Percentiles rank a stretch among this genome's conserved stretches.
Conservation (phyloP, 2,888 invertebrate genomes). For the Cataglyphis livida region DNA sequence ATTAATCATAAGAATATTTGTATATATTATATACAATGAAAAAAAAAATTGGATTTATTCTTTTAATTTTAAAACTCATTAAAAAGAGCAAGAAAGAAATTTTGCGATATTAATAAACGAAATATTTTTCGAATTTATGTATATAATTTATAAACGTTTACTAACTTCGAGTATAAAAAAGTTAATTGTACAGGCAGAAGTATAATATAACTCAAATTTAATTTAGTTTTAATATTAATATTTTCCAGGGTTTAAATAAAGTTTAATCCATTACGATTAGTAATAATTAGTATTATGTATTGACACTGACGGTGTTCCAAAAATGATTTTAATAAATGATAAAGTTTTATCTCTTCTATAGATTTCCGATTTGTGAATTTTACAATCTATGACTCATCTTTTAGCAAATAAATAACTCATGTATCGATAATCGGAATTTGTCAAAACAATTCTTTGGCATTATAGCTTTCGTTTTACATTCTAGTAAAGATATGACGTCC, state of each 20-base stretch:
- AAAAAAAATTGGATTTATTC: neutral
- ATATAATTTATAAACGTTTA: neutral
- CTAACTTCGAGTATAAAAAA: neutral
- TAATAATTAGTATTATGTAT: neutral
- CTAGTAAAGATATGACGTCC: neutral
- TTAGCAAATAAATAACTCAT: neutral
- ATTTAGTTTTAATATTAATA: neutral
- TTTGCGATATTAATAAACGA: neutral
- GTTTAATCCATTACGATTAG: neutral
- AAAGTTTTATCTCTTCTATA: neutral
- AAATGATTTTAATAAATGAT: neutral
- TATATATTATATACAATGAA: neutral
- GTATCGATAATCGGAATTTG: neutral
- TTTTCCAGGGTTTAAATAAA: neutral
- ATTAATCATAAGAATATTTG: neutral
- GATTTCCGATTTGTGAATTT: neutral
- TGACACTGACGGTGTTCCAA: neutral
- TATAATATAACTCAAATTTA: neutral
- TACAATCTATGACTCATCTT: neutral
- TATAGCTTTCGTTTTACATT: neutral
- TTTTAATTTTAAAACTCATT: neutral
- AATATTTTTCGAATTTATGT: neutral
- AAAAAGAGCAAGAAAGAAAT: neutral
- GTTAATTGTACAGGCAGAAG: neutral
- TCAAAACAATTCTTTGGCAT: neutral